Percentiles rank a stretch among this genome's conserved stretches.
phyloP scores from a whole-genome alignment of 2,888 invertebrate genomes.

The Lucinisca nassula region DNA sequence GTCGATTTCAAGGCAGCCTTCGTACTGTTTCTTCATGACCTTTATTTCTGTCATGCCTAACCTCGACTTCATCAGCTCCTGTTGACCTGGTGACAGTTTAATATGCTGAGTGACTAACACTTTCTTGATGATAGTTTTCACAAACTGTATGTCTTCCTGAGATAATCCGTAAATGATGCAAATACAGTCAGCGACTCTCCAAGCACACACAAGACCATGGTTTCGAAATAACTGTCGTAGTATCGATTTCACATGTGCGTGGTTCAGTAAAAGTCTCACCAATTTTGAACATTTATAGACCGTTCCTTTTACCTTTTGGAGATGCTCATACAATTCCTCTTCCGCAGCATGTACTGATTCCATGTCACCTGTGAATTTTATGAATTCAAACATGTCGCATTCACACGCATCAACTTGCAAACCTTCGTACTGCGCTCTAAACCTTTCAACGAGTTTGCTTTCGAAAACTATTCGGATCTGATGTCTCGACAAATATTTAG shows the following conservation, averaged over 20 bases:
- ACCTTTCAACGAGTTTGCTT: not conserved
- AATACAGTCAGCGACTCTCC: not conserved
- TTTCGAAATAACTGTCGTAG: not conserved
- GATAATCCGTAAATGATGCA: not conserved
- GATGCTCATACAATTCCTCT: not conserved
- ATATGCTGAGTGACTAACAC: not conserved
- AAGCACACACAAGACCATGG: not conserved
- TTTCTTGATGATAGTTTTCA: not conserved
- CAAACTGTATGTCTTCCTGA: not conserved
- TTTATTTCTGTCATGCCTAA: not conserved
- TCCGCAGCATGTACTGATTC: not conserved
- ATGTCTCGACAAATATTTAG: not conserved
- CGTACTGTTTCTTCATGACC: not conserved
- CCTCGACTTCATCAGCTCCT: not conserved
- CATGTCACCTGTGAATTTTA: not conserved
- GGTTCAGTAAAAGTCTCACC: not conserved
- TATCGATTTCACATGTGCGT: not conserved
- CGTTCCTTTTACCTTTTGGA: not conserved
- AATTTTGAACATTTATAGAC: not conserved
- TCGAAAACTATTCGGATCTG: not conserved
- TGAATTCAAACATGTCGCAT: not conserved
- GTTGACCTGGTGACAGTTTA: not conserved
- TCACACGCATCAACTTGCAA: not conserved
- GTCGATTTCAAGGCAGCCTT: not conserved
- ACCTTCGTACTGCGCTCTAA: not conserved